Evolutionary conservation across 2,797 vertebrate genomes (phyloP).

Genomic region (Gambelia wislizenii): DNA sequence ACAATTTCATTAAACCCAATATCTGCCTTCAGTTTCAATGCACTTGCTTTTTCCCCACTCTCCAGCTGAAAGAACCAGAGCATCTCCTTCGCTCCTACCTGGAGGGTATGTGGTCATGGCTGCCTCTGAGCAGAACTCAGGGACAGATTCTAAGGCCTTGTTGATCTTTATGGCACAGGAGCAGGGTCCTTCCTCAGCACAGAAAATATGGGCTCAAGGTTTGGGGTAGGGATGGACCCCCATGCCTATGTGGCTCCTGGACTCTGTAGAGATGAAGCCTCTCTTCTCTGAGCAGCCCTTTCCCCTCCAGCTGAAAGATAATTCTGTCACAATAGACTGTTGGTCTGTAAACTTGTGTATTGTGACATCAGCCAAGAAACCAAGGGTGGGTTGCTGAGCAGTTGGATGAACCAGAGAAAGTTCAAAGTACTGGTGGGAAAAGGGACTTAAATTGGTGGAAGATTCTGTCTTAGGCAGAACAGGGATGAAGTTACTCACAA

Average conservation of each 20-base stretch:
- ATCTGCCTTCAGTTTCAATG: no score
- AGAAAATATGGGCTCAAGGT: background rate
- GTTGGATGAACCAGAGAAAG: background rate
- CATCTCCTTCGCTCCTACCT: background rate
- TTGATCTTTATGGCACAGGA: background rate
- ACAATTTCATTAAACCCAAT: background rate
- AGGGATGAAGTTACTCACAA: no score
- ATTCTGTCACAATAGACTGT: background rate
- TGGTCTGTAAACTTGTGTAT: background rate
- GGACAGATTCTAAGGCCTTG: background rate
- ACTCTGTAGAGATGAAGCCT: background rate
- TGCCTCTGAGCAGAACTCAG: background rate
- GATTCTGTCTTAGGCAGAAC: background rate
- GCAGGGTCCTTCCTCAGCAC: background rate
- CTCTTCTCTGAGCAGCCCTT: background rate
- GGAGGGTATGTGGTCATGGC: background rate
- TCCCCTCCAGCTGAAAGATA: background rate
- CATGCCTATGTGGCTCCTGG: background rate
- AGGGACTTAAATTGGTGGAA: background rate
- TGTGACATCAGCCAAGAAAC: conserved; percentile 33
- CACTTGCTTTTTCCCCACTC: background rate
- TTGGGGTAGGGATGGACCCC: background rate
- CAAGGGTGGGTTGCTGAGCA: background rate
- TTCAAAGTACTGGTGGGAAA: background rate
- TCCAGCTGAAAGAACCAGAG: background rate